These are phyloP conservation scores for Chrysolina americana DNA, from an alignment of 2,888 invertebrate genomes.

Conservation along the genomic window DNA sequence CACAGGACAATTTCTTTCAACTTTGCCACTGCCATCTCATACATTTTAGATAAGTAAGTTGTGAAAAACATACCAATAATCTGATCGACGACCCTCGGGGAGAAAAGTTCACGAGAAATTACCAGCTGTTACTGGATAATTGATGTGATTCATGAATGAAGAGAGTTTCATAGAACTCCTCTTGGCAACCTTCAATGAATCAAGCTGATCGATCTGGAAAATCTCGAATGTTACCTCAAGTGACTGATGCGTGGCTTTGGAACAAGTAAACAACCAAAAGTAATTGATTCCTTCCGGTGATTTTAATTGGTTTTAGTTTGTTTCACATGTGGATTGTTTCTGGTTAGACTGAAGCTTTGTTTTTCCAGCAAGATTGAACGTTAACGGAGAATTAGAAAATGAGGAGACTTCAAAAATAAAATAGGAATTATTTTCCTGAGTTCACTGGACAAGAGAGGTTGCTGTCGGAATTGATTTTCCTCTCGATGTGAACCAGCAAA, in stretches of 20 bases:
- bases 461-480: no score
- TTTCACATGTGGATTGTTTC: not conserved
- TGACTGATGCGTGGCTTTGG: not conserved
- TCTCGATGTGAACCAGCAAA: no score
- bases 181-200: slow-evolving; percentile 16
- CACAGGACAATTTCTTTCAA: slow-evolving; percentile 10
- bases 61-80: not conserved
- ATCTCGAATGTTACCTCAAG: not conserved
- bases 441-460: no score
- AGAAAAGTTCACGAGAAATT: not conserved
- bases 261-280: not conserved
- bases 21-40: not conserved
- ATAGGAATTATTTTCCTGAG: no score
- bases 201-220: slow-evolving; percentile 8
- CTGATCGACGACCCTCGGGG: not conserved
- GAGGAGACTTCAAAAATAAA: no score
- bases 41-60: not conserved
- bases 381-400: no score
- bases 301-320: not conserved
- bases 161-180: not conserved
- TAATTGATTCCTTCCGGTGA: not conserved
- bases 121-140: not conserved
- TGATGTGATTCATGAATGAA: slow-evolving; percentile 9
- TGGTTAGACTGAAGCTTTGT: not conserved
- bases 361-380: not conserved